Evolutionary conservation across 2,888 invertebrate species (phyloP).

Genomic region (Acleris sparsana): DNA sequence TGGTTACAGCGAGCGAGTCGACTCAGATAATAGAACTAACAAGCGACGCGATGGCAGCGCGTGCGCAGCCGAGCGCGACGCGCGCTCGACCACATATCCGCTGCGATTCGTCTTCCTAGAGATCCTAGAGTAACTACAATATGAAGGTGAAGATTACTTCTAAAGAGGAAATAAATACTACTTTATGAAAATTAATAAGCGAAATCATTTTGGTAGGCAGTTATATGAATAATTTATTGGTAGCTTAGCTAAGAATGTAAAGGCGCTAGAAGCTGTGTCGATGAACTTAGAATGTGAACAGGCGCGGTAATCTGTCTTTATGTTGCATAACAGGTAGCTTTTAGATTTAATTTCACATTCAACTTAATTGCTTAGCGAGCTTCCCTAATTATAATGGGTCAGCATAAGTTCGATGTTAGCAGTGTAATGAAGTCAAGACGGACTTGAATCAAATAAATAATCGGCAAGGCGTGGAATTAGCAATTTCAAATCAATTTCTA

Average conservation of each 20-base stretch:
- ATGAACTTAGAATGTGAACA: conserved; percentile 28
- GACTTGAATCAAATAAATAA: conserved; percentile 25
- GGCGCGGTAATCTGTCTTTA: conserved; percentile 22
- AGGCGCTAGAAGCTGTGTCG: conserved; percentile 15
- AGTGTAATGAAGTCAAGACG: conserved; percentile 9
- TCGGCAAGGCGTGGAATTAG: conserved; percentile 33
- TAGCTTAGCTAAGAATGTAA: conserved; percentile 1
- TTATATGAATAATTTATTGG: neutral
- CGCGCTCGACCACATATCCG: conserved; percentile 81
- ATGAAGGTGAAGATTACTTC: conserved; percentile 27
- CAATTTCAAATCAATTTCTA: conserved; percentile 34
- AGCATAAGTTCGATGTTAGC: conserved; percentile 2
- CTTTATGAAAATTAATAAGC: neutral
- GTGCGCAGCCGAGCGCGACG: conserved; percentile 69
- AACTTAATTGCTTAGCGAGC: conserved; percentile 20
- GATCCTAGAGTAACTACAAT: conserved; percentile 28
- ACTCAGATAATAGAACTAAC: conserved; percentile 75
- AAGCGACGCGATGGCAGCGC: conserved; percentile 73
- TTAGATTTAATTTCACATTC: conserved; percentile 17
- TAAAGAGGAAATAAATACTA: neutral
- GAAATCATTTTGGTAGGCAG: neutral
- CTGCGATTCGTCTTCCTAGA: conserved; percentile 72
- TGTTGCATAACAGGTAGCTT: conserved; percentile 25
- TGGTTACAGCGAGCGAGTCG: conserved; percentile 64
- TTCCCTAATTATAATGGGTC: conserved; percentile 18